Percentiles rank a stretch among this genome's conserved stretches.
Evolutionary conservation across 2,113 vertebrate species (phyloP).

Genomic region (Lichenostomus cassidix): DNA sequence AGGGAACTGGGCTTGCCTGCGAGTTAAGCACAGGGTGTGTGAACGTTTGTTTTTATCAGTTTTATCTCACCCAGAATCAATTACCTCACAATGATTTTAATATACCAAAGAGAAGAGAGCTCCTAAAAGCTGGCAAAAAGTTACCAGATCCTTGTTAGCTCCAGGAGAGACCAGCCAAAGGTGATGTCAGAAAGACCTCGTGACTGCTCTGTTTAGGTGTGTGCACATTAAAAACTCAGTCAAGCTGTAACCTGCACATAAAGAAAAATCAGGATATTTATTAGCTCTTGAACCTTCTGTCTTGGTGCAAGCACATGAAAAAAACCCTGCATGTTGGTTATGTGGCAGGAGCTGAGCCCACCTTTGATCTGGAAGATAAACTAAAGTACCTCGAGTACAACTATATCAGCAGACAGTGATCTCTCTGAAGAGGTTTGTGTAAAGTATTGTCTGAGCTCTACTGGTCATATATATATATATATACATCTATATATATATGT

Average conservation of each 20-base stretch:
- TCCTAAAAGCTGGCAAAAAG: background rate
- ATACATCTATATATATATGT: no score
- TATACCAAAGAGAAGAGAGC: background rate
- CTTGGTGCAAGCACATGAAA: background rate
- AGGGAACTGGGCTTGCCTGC: fast-evolving
- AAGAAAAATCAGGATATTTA: background rate
- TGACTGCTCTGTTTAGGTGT: background rate
- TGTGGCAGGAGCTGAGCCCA: background rate
- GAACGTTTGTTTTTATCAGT: background rate
- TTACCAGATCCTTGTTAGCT: background rate
- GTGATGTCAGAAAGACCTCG: background rate
- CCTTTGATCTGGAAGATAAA: background rate
- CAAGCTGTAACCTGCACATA: background rate
- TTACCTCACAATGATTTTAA: background rate
- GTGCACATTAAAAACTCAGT: background rate
- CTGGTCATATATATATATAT: background rate
- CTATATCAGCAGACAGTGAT: fast-evolving
- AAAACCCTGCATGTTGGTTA: background rate
- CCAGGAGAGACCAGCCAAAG: background rate
- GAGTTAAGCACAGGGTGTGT: background rate
- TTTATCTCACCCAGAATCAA: background rate
- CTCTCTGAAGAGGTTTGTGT: background rate
- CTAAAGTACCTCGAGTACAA: background rate
- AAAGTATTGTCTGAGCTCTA: background rate
- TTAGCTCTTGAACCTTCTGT: background rate